These are phyloP conservation scores for Paedocypris sp. DNA, from an alignment of 2,113 vertebrate genomes.

Conservation along the genomic window DNA sequence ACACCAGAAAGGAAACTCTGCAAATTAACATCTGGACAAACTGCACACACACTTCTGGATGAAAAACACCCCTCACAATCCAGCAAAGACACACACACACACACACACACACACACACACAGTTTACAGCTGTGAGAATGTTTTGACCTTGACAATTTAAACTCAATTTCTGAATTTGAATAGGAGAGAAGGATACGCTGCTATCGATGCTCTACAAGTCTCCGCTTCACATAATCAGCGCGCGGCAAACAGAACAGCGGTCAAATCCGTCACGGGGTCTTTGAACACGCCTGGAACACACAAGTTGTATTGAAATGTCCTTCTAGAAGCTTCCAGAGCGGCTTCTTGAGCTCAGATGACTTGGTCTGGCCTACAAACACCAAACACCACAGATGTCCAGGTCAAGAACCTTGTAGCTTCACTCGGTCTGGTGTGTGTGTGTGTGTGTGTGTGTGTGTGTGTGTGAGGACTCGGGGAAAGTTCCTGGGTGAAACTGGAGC, in stretches of 20 bases:
- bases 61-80: conserved; percentile 26
- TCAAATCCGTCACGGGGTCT: neutral
- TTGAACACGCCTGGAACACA: neutral
- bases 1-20: conserved; percentile 22
- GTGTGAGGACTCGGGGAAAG: conserved; percentile 10
- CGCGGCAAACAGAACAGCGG: neutral
- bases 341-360: neutral
- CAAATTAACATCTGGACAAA: conserved; percentile 24
- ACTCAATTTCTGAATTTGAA: neutral
- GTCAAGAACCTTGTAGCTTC: no score
- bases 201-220: neutral
- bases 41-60: conserved; percentile 6
- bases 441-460: neutral
- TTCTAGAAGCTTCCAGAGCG: no score
- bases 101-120: conserved; percentile 6
- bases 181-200: neutral
- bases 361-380: conserved; percentile 11
- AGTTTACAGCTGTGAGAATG: neutral
- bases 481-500: conserved; percentile 13
- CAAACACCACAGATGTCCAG: no score
- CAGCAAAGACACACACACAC: conserved; percentile 22
- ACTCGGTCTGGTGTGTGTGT: neutral
- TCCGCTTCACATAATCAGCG: neutral
- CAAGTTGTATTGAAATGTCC: no score
- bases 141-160: conserved; percentile 5